Evolutionary conservation across 2,113 vertebrate species (phyloP), one percentile per base, ranked within the genome.

Genomic region (Bettongia penicillata): DNA sequence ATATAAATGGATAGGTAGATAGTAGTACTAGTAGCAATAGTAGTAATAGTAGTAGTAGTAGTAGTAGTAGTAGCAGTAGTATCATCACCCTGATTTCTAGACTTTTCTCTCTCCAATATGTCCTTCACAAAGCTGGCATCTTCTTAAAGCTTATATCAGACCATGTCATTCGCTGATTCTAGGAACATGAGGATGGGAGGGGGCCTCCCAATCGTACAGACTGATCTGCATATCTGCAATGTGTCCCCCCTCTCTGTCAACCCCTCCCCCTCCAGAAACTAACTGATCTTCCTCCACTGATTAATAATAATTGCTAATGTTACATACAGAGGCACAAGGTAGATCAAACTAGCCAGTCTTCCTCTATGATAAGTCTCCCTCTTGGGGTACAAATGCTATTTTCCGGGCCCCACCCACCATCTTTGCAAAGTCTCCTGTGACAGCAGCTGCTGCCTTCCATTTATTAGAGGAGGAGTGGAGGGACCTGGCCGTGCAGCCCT

Each of bases 401-500:
- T 84, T 77, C 61, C n/a, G 61, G 61, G 37, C 37, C n/a, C n/a
- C 12, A 22, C 8, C 3, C 91, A 12, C 43, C 92, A 90, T 91
- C 26, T 89, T 90, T 89, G 31, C 47, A 92, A n/a, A 55, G 68
- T 2, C 68, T 84, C n/a, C 68, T 84, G 16, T 2, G 7, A 2
- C 31, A 3, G 49, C 24, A 25, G 19, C 84, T 48, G 95, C 84
- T 7, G 47, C 28, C 19, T 95, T 57, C 31, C 37, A 12, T 93
- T 96, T 95, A 84, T 94, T 94, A 94, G 96, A 55, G 23, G 89
- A 51, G 94, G 49, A 26, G 89, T 24, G 89, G 90, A 96, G 51
- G 61, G 91, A 49, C 51, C 92, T 89, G 93, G n/a, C 91, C 49
- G 51, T 91, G 94, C 89, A 96, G 92, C 91, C 57, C 96, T 97